A percentile compares a stretch with the other conserved stretches of the same genome.
Conservation (phyloP, 2,113 vertebrate species). For the Aspidoscelis tigris region DNA sequence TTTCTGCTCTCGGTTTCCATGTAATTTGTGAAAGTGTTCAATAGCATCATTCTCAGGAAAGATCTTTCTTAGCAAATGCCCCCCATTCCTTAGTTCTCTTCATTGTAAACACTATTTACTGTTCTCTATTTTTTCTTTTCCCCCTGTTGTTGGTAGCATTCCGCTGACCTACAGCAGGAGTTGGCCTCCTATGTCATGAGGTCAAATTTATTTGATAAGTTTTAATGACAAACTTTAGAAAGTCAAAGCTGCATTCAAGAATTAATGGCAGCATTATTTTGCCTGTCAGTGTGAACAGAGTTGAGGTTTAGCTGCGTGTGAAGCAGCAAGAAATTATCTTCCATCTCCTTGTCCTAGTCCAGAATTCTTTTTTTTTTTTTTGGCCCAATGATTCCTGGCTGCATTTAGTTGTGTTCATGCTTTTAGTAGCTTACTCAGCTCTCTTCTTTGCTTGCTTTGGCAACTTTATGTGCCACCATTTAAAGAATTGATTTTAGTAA, state of each 20-base stretch:
- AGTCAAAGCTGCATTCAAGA: neutral
- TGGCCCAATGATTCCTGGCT: too few relatives aligned
- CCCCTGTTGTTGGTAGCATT: neutral
- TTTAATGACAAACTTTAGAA: neutral
- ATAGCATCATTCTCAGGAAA: neutral
- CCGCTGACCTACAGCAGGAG: neutral
- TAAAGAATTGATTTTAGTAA: too few relatives aligned
- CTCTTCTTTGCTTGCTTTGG: neutral
- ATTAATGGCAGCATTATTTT: neutral
- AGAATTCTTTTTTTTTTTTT: neutral
- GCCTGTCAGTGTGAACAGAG: neutral
- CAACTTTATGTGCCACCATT: too few relatives aligned
- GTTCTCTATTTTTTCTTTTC: neutral
- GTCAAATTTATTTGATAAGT: neutral
- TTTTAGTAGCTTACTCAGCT: neutral
- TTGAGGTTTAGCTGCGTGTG: neutral
- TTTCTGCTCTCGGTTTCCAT: neutral
- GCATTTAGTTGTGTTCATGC: neutral
- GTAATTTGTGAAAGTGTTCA: neutral
- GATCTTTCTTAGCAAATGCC: neutral
- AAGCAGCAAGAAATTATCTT: neutral
- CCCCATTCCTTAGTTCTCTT: neutral
- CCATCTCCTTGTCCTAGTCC: neutral
- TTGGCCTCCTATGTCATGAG: neutral
- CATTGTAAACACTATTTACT: neutral